A percentile compares a stretch with the other conserved stretches of the same genome.
Conservation (phyloP, 2,888 invertebrate species). For the Nomada flava region DNA sequence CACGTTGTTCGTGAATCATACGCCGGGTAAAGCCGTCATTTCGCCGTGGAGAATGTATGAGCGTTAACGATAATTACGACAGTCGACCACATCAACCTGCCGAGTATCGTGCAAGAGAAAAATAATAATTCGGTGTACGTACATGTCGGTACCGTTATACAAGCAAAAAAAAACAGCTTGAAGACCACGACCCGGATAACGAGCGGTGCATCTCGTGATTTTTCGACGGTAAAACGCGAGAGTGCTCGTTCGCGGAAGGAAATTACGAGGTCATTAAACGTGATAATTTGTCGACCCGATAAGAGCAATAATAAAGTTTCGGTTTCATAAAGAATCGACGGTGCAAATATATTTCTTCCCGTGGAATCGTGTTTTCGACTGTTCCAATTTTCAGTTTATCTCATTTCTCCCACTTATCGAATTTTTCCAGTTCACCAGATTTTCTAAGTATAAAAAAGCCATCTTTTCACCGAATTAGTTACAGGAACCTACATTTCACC, state of each 20-base stretch:
- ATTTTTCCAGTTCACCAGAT: neutral
- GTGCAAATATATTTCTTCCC: neutral
- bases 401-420: too few species aligned
- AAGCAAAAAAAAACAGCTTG: neutral
- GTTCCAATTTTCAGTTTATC: neutral
- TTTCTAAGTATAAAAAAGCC: neutral
- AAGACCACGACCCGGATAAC: slow-evolving; percentile 25
- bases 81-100: neutral
- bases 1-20: slow-evolving; percentile 5
- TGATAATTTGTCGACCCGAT: neutral
- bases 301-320: slow-evolving; percentile 6
- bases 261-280: slow-evolving; percentile 38
- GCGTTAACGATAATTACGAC: slow-evolving; percentile 49
- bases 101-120: slow-evolving; percentile 12
- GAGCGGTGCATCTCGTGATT: slow-evolving; percentile 39
- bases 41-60: slow-evolving; percentile 27
- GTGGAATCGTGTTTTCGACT: neutral
- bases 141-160: slow-evolving; percentile 38
- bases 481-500: too few species aligned
- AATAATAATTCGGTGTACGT: slow-evolving; percentile 30
- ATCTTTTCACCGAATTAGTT: too few species aligned
- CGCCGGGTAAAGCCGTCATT: slow-evolving; percentile 19
- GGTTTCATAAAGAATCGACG: slow-evolving; percentile 5
- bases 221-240: slow-evolving; percentile 26
- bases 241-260: slow-evolving; percentile 10